These are phyloP conservation scores for Vimba vimba DNA, from an alignment of 2,113 vertebrate species.

Conservation along the genomic window DNA sequence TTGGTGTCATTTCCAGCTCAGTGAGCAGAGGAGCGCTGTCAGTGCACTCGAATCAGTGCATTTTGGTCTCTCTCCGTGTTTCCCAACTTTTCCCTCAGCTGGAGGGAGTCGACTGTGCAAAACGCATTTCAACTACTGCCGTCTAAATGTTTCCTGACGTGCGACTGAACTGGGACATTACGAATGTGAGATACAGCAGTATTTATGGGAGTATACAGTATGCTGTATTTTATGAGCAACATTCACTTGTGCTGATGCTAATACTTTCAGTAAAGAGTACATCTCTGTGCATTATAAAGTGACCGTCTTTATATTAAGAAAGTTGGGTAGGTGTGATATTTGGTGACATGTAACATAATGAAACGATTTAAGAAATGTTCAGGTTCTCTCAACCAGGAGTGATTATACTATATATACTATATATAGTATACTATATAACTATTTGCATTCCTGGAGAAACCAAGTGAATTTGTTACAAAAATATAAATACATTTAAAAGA, in stretches of 20 bases:
- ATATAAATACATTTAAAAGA: slow-evolving; percentile 32
- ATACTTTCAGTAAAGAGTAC: slow-evolving; percentile 15
- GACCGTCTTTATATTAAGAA: background rate
- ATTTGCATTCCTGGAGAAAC: background rate
- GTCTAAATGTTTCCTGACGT: background rate
- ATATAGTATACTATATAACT: background rate
- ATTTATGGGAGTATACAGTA: background rate
- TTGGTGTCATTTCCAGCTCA: background rate
- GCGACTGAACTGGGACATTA: background rate
- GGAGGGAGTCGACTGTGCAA: slow-evolving; percentile 9
- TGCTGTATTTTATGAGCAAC: background rate
- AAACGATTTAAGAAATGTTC: background rate
- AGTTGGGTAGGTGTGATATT: background rate
- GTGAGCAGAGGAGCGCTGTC: background rate
- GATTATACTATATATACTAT: background rate
- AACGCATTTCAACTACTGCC: background rate
- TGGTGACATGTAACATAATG: background rate
- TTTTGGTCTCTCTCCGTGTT: slow-evolving; percentile 30
- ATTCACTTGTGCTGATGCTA: background rate
- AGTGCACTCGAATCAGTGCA: slow-evolving; percentile 10
- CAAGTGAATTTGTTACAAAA: background rate
- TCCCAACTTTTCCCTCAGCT: background rate
- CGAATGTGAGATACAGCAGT: background rate
- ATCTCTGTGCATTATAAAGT: slow-evolving; percentile 17
- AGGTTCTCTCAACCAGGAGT: background rate